Conservation (phyloP, 2,797 vertebrate genomes). For the Catostomus latipinnis region DNA sequence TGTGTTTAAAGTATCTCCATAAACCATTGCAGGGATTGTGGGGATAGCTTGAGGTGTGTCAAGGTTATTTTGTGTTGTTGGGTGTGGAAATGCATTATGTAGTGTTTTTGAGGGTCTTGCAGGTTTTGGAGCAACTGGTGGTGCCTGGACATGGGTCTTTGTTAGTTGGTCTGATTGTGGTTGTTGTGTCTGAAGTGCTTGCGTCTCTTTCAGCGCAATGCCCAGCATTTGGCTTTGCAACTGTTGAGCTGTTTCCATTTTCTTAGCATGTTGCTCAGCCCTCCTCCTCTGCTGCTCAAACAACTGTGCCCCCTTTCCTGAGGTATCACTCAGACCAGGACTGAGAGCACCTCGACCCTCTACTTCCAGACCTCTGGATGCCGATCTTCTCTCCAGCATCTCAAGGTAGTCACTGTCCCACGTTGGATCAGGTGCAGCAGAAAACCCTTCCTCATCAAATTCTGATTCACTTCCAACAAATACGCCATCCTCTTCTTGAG, state of each 20-base stretch:
- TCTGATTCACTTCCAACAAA: conserved; percentile 96
- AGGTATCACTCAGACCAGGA: conserved; percentile 86
- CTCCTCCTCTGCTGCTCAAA: conserved; percentile 96
- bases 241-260: conserved; percentile 68
- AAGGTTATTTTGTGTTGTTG: conserved; percentile 18
- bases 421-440: conserved; percentile 88
- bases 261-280: conserved; percentile 83
- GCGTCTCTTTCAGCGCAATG: conserved; percentile 48
- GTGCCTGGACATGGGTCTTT: conserved; percentile 62
- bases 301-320: conserved; percentile 89
- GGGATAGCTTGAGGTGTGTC: conserved; percentile 1
- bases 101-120: conserved; percentile 50
- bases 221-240: conserved; percentile 52
- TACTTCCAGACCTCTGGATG: conserved; percentile 68
- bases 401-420: conserved; percentile 96
- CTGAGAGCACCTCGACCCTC: conserved; percentile 69
- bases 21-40: conserved; percentile 4
- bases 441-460: conserved; percentile 96
- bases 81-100: conserved; percentile 20
- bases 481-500: conserved; percentile 88
- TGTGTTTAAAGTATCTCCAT: conserved; percentile 28
- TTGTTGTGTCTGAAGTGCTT: conserved; percentile 20
- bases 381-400: conserved; percentile 85
- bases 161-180: conserved; percentile 14
- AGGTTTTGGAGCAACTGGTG: conserved; percentile 70